Percentiles rank a stretch among this genome's conserved stretches.
phyloP scores from a whole-genome alignment of 2,797 vertebrate genomes.

The Loriculus beryllinus region DNA sequence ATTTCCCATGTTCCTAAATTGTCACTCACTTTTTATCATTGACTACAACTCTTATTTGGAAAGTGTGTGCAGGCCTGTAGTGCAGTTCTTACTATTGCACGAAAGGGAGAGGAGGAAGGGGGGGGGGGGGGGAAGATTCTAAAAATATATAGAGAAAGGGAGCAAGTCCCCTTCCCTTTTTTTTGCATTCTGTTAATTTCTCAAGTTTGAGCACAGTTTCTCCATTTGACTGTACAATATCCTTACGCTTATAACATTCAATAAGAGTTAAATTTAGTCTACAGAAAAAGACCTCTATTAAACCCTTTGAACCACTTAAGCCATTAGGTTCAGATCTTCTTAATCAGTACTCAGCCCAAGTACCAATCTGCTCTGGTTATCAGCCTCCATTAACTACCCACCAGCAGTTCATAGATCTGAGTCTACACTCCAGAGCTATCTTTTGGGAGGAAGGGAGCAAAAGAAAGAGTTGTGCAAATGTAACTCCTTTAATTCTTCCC shows the following conservation, averaged over 20 bases:
- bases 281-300: neutral
- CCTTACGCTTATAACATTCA: neutral
- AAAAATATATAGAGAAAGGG: neutral
- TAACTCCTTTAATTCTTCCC: neutral
- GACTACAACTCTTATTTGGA: neutral
- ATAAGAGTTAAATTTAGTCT: neutral
- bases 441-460: neutral
- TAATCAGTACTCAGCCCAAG: neutral
- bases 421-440: neutral
- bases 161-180: neutral
- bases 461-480: neutral
- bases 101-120: neutral
- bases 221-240: neutral
- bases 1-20: neutral
- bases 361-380: neutral
- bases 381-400: neutral
- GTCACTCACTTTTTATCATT: neutral
- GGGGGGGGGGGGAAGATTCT: too few species aligned
- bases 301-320: neutral
- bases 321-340: neutral
- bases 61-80: neutral
- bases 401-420: neutral
- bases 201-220: neutral
- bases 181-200: neutral
- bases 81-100: neutral